Base-by-base conservation (phyloP, 2,888 invertebrate genomes). In the Mesorhabditis belari region DNA sequence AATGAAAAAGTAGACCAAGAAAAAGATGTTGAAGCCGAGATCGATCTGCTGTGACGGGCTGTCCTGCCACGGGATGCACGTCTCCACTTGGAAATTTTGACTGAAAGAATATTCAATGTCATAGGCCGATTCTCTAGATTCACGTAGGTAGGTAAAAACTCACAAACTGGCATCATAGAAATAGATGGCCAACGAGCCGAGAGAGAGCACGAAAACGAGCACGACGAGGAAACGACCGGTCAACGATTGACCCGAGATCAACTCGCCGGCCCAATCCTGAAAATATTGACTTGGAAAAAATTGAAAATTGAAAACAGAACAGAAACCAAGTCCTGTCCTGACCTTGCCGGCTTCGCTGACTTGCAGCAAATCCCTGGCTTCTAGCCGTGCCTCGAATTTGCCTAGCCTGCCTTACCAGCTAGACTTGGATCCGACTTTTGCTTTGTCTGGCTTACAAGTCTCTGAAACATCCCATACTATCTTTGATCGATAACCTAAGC, bases 1-100 rank as follows among this genome's bases (percentile, higher is more conserved):
- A 89, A 99, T 96, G 90, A 98, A 98, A 91, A 98, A 98, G 89
- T 99, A 99, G 88, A 99, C 94, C 91, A 99, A 94, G 90, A 99
- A 98, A 91, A 99, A 98, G 88, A 99, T 95, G 89, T 98, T 98
- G 90, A 99, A 98, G 88, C 96, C 96, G 88, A 99, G 90, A 89
- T 98, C 98, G 87, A 98, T 94, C 88, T 99, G 98, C 88, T 99
- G 98, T 86, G 96, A 96, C 86, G 93, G 91, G 87, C 94, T 96
- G 87, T 91, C 88, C 87, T 93, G 92, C 98, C 98, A 98, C 85
- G 90, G 89, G 87, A 91, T 91, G 87, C 98, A 98, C 85, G 92
- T 90, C 87, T 98, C 98, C 85, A 98, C 96, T 77, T 77, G 76
- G 61, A 79, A 79, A 55, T 76, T 76, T 69, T 76, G 73, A 85